These are phyloP conservation scores for Aplidium turbinatum DNA, from an alignment of 23 tunicate species.

Conservation along the genomic window DNA sequence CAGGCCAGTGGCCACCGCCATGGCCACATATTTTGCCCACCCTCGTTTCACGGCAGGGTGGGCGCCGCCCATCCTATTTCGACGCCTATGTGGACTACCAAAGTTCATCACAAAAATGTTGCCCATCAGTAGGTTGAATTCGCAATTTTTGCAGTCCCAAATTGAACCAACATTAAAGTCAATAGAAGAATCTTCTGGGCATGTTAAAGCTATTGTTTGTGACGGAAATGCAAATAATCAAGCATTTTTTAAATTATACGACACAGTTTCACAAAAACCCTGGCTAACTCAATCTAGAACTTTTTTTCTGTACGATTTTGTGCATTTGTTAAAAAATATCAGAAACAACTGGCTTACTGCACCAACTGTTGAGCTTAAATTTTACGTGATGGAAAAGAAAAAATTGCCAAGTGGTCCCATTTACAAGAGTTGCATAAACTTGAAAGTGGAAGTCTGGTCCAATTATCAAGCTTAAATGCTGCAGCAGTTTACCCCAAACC, in stretches of 20 bases:
- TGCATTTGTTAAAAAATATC: slow-evolving; percentile 12
- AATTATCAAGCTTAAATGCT: slow-evolving; percentile 10
- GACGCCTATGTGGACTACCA: too few relatives aligned
- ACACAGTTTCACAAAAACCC: slow-evolving; percentile 1
- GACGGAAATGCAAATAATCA: slow-evolving; percentile 6
- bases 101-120: too few relatives aligned
- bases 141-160: too few relatives aligned
- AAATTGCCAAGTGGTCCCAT: slow-evolving; percentile 10
- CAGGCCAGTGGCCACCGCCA: too few relatives aligned
- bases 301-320: background rate
- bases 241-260: slow-evolving; percentile 8
- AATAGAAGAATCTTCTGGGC: too few relatives aligned
- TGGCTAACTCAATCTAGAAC: background rate
- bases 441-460: background rate
- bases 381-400: slow-evolving; percentile 11
- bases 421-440: background rate
- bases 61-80: too few relatives aligned
- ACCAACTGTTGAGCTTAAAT: slow-evolving; percentile 6
- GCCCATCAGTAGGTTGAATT: too few relatives aligned
- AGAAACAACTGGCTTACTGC: slow-evolving; percentile 6
- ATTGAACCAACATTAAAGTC: too few relatives aligned
- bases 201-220: slow-evolving; percentile 16
- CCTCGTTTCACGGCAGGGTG: too few relatives aligned
- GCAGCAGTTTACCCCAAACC: background rate
- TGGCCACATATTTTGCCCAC: too few relatives aligned